phyloP scores from a whole-genome alignment of 2,113 vertebrate genomes.

The Damaliscus lunatus region DNA sequence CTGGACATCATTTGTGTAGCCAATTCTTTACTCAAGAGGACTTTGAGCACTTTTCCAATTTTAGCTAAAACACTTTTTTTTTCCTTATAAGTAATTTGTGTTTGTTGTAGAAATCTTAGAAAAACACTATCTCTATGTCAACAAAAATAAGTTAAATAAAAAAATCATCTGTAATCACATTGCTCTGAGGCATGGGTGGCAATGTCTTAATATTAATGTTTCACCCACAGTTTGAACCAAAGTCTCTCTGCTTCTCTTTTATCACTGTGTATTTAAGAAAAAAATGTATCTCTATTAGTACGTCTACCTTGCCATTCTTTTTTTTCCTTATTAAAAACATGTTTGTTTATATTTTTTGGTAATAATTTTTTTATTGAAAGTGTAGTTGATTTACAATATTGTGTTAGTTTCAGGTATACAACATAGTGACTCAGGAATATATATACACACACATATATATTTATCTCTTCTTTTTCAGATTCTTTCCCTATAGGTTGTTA shows the following conservation, averaged over 20 bases:
- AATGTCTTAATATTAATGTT: neutral
- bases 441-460: fast-evolving
- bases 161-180: neutral
- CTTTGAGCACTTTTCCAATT: neutral
- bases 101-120: constrained; percentile 31
- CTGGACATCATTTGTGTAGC: neutral
- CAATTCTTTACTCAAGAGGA: neutral
- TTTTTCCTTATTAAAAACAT: neutral
- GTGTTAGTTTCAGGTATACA: neutral
- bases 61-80: neutral
- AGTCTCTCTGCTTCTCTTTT: neutral
- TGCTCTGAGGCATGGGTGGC: neutral
- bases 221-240: neutral
- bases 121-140: neutral
- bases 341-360: neutral
- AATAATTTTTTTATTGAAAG: neutral
- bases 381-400: neutral
- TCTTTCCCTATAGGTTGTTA: neutral
- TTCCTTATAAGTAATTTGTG: neutral
- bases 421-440: neutral
- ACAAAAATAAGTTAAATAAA: neutral
- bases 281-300: neutral
- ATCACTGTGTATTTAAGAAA: neutral
- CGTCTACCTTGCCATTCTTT: neutral
- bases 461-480: neutral